Evolutionary conservation across 2,888 invertebrate genomes (phyloP).

Genomic region (Branchellion lobata): DNA sequence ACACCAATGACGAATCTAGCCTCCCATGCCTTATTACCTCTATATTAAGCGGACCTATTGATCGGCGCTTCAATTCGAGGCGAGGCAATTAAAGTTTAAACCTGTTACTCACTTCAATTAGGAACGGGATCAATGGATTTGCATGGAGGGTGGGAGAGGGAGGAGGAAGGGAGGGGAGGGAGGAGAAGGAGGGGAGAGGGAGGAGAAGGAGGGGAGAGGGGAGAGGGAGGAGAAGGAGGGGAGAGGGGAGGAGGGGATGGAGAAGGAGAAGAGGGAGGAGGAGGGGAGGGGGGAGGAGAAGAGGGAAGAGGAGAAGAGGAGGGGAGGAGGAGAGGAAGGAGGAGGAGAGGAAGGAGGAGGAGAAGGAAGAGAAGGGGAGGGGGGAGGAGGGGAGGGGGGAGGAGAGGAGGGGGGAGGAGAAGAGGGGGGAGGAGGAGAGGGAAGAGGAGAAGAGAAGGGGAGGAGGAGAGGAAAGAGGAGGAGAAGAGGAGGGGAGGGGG

Average conservation of each 20-base stretch:
- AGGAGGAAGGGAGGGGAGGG: not conserved
- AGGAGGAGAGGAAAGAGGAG: not conserved
- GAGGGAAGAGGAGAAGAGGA: not conserved
- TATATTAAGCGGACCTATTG: too few relatives aligned
- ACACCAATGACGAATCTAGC: too few relatives aligned
- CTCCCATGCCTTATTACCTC: too few relatives aligned
- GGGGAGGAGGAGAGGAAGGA: not conserved
- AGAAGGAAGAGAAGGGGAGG: not conserved
- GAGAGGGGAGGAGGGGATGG: too few relatives aligned
- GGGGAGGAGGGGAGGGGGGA: not conserved
- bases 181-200: not conserved
- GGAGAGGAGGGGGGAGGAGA: not conserved
- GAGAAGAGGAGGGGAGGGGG: not conserved
- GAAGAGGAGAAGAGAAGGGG: not conserved
- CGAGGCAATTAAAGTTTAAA: too few relatives aligned
- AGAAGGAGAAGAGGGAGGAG: not conserved
- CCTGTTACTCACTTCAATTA: too few relatives aligned
- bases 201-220: not conserved
- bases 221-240: not conserved
- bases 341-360: not conserved
- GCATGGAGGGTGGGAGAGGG: conserved; percentile 6
- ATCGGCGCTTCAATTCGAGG: too few relatives aligned
- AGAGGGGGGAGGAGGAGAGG: not conserved
- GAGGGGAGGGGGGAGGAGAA: not conserved
- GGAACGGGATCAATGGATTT: not conserved